Conservation (phyloP, 2,113 vertebrate genomes). For the Lasiurus borealis region DNA sequence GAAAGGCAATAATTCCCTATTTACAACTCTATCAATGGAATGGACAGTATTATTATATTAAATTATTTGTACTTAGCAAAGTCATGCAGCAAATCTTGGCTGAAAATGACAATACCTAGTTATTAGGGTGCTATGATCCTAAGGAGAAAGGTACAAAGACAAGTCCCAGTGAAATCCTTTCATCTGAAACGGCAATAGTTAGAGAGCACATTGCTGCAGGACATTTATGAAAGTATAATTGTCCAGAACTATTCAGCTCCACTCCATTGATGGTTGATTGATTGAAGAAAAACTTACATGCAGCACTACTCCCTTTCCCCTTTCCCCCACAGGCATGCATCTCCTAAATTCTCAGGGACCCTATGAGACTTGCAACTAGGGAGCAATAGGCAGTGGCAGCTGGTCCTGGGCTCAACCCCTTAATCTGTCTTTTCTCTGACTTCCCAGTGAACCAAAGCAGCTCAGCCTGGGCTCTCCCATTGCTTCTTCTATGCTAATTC, state of each 20-base stretch:
- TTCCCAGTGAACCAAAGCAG: neutral
- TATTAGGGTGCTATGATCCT: neutral
- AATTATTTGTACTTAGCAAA: constrained; percentile 4
- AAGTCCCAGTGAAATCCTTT: neutral
- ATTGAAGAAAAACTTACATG: neutral
- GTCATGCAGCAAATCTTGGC: neutral
- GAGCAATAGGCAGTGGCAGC: neutral
- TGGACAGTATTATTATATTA: neutral
- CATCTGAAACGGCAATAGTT: neutral
- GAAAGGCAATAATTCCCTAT: constrained; percentile 13
- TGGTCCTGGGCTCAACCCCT: neutral
- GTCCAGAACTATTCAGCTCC: neutral
- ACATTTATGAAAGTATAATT: neutral
- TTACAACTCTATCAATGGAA: neutral
- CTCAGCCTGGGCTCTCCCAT: neutral
- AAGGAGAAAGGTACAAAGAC: neutral
- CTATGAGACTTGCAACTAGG: neutral
- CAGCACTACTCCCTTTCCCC: too few relatives aligned
- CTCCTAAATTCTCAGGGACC: neutral
- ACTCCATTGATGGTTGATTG: neutral
- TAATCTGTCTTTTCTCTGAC: neutral
- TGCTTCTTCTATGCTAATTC: neutral
- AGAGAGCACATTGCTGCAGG: neutral
- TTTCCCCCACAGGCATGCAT: neutral
- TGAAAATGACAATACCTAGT: neutral